These are phyloP conservation scores for Scalopus aquaticus DNA, from an alignment of 2,113 vertebrate genomes.

Conservation along the genomic window DNA sequence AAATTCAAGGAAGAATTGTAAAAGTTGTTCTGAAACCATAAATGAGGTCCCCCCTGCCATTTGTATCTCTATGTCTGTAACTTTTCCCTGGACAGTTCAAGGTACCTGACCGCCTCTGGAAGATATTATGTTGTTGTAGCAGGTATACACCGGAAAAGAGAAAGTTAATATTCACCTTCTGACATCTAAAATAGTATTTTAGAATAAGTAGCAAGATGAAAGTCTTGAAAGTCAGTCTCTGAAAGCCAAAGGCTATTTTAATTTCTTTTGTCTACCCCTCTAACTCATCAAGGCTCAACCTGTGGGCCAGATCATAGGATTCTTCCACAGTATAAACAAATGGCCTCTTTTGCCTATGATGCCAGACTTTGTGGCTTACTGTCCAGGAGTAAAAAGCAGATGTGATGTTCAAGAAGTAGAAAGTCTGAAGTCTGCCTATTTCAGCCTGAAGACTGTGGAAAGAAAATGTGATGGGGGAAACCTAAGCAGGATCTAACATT, in stretches of 20 bases:
- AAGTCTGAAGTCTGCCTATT: not conserved
- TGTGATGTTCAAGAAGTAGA: not conserved
- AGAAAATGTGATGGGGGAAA: not conserved
- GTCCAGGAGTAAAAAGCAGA: not conserved
- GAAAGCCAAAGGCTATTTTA: not conserved
- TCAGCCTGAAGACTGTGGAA: not conserved
- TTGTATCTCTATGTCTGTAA: not conserved
- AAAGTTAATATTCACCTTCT: not conserved
- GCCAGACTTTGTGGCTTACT: not conserved
- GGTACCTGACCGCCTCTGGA: not conserved
- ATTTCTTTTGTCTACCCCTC: slow-evolving; percentile 15
- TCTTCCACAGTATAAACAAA: not conserved
- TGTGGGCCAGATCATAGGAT: not conserved
- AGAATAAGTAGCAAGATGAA: not conserved
- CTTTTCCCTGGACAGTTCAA: not conserved
- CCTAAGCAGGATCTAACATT: not conserved
- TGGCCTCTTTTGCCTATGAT: not conserved
- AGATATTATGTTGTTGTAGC: not conserved
- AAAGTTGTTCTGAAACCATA: not conserved
- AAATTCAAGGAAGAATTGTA: not conserved
- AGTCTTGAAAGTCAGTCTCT: not conserved
- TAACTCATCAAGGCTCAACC: not conserved
- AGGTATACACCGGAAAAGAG: not conserved
- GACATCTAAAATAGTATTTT: not conserved
- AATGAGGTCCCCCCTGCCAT: not conserved